These are phyloP conservation scores for Pollenia labialis DNA, from an alignment of 2,888 invertebrate genomes.

Conservation along the genomic window DNA sequence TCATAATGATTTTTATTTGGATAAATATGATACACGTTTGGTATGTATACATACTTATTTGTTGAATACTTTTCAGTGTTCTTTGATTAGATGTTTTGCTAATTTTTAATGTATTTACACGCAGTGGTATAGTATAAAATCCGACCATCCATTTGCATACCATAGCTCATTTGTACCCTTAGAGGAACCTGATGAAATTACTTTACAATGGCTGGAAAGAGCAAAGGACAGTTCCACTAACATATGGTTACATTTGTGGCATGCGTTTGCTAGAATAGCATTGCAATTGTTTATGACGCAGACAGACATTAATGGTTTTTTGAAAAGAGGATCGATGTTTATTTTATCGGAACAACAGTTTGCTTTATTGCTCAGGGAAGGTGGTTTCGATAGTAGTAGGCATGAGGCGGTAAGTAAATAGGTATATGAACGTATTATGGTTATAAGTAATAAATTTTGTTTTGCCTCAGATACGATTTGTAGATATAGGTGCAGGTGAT, in stretches of 20 bases:
- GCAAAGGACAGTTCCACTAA: conserved; percentile 82
- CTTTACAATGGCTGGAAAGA: conserved; percentile 82
- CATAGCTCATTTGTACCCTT: conserved; percentile 82
- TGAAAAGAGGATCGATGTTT: conserved; percentile 98
- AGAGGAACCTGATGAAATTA: conserved; percentile 81
- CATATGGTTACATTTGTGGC: conserved; percentile 94
- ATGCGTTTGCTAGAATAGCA: conserved; percentile 93
- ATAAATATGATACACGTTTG: conserved; percentile 82
- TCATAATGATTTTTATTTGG: conserved; percentile 83
- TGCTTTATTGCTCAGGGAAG: conserved; percentile 82
- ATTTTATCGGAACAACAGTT: conserved; percentile 95
- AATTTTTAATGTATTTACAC: conserved; percentile 59
- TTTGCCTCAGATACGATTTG: conserved; percentile 83
- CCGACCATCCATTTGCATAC: conserved; percentile 79
- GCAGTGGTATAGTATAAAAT: conserved; percentile 82
- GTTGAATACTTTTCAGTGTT: background rate
- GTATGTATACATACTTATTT: conserved; percentile 75
- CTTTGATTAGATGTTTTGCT: conserved; percentile 12
- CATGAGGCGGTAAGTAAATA: conserved; percentile 77
- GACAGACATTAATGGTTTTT: conserved; percentile 97
- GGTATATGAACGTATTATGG: background rate
- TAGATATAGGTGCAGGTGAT: conserved; percentile 98
- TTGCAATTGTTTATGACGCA: conserved; percentile 96
- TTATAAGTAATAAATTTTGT: background rate
- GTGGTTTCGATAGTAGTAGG: conserved; percentile 79